Evolutionary conservation across 2,113 vertebrate genomes (phyloP).

Genomic region (Callaeas wilsoni): DNA sequence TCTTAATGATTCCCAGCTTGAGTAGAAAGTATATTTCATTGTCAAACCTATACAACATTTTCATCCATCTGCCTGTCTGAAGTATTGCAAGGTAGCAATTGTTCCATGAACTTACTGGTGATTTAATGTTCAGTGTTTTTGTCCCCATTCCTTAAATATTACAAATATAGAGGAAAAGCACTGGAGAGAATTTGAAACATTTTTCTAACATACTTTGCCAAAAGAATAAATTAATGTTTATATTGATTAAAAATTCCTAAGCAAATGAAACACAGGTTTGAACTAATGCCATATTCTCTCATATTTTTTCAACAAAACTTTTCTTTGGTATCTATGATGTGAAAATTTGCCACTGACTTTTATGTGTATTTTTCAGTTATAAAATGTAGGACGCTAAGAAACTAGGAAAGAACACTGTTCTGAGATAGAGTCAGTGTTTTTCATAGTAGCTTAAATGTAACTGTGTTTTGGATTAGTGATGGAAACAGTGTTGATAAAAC

Average conservation of each 20-base stretch:
- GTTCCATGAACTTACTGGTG: background rate
- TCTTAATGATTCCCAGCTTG: conserved; percentile 12
- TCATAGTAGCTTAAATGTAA: fast-evolving
- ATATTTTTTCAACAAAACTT: background rate
- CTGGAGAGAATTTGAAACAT: background rate
- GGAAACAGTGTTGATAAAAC: background rate
- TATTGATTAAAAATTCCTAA: background rate
- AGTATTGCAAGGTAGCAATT: background rate
- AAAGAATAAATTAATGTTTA: background rate
- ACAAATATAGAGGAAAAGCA: background rate
- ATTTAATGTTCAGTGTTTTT: background rate
- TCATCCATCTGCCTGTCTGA: conserved; percentile 31
- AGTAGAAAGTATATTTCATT: conserved; percentile 9
- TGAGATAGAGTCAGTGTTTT: background rate
- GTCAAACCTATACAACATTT: background rate
- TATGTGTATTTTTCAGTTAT: background rate
- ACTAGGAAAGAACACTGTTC: background rate
- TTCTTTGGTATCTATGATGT: background rate
- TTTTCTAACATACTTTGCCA: background rate
- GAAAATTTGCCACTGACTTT: background rate
- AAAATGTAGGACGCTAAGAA: background rate
- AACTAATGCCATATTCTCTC: background rate
- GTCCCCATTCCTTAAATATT: background rate
- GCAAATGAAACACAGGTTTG: background rate
- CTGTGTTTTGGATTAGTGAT: background rate